Base-by-base conservation (phyloP, 92 coral and sea anemone genomes). In the Phenganax stokvisi region DNA sequence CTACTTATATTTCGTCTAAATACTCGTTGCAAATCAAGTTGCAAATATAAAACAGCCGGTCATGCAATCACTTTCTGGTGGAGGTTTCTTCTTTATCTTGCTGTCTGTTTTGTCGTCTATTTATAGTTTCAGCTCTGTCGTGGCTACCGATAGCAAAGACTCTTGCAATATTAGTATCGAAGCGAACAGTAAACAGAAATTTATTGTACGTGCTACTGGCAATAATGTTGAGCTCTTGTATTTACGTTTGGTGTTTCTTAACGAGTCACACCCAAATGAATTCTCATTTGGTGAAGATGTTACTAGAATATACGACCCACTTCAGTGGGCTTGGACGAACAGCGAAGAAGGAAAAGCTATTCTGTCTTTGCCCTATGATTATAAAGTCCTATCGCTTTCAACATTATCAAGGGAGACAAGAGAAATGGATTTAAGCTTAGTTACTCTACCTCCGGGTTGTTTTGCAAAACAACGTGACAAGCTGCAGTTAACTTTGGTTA, bases 301-400 rank as follows among this genome's bases (percentile, higher is more conserved):
- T 62, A 27, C 81, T 6, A 29, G 55, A 13, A 31, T 62, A 31
- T 77, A 58, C 81, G 81, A 77, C 67, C 81, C 71, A 59, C 57
- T 77, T 30, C 37, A 12, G 66, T 77, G 81, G 81, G 81, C 25
- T 37, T 77, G 81, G 81, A 59, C 81, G 44, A 53, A 59, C n/a
- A 77, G 58, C 37, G 81, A 77, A 2, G 56, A 77, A 59, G 81
- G 81, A 7, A 77, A 37, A 10, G 72, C 71, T 11, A 58, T 77
- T 60, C 71, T 77, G 15, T 77, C 81, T 1, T 62, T 77, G 71
- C 81, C 81, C 30, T 77, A 77, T 37, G 81, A 77, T 17, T 60
- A 77, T 37, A 57, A 58, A 30, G 52, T 77, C 60, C 52, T 77
- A 17, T 77, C 81, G 29, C 29, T 51, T 59, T 16, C 71, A n/a